Evolutionary conservation across 2,113 vertebrate species (phyloP), one percentile per base, ranked within the genome.

Genomic region (Pangasianodon hypophthalmus): DNA sequence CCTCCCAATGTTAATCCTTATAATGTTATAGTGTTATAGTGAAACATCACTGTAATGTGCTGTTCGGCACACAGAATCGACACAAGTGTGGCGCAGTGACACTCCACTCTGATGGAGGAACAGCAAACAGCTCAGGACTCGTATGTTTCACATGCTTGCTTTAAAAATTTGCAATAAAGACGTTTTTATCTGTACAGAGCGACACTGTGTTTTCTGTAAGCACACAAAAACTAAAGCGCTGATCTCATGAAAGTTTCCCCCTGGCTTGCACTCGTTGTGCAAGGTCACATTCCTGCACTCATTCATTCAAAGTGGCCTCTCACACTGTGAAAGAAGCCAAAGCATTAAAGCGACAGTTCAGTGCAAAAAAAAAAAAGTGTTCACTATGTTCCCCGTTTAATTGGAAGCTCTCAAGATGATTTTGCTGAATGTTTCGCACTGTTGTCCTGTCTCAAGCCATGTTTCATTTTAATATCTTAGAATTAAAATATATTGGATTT

Each of bases 271-370:
- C 84, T 86, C 86, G 91, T 87, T 89, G 89, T 81, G 89, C 86
- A 86, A 89, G 93, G 92, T 93, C 94, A 93, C 92, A 95, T 95
- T 94, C 94, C 93, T 92, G 69, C 91, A 91, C 90, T 86, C 52
- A 56, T 83, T 91, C 71, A 88, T 93, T 92, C 48, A 88, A 64
- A 79, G 46, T 44, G 90, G 85, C 52, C 82, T 86, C 85, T 75
- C 91, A 64, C 8, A 26, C 82, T 84, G 81, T 1, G 81, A 60
- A 60, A 21, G 9, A 83, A 52, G 79, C 14, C 48, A n/a, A 37
- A 41, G 8, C 54, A 41, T 82, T 56, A 19, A 37, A 37, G n/a
- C 6, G 6, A 81, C 80, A 52, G 46, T 14, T 26, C 14, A 73
- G 37, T 7, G 6, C 37, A 18, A 44, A n/a, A 52, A 16, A 41